Evolutionary conservation across 2,797 vertebrate genomes (phyloP).

Genomic region (Bufotes viridis): DNA sequence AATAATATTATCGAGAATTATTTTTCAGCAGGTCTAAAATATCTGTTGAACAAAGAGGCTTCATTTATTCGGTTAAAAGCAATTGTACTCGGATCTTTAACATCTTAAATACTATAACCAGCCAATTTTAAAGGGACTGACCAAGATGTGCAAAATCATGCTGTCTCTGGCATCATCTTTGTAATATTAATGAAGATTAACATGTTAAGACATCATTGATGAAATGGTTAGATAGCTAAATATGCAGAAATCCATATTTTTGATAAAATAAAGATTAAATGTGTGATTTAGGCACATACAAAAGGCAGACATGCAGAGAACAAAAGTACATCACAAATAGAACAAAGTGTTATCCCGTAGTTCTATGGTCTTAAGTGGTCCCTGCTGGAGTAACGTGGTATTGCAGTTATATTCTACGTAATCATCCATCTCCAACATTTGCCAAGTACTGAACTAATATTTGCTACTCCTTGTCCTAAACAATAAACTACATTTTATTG

Average conservation of each 20-base stretch:
- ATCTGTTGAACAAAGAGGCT: not conserved
- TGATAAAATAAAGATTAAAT: not conserved
- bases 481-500: not conserved
- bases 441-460: not conserved
- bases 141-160: not conserved
- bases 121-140: not conserved
- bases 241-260: not conserved
- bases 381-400: constrained; percentile 6
- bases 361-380: not conserved
- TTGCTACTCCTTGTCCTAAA: not conserved
- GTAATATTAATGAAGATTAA: not conserved
- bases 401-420: not conserved
- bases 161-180: not conserved
- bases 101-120: no score
- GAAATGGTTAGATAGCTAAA: not conserved
- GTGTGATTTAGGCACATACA: not conserved
- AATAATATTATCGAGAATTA: not conserved
- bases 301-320: not conserved
- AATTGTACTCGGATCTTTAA: not conserved
- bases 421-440: not conserved
- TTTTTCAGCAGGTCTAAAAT: no score
- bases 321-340: not conserved
- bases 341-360: not conserved
- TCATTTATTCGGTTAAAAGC: not conserved
- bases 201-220: not conserved